Evolutionary conservation across 2,797 vertebrate genomes (phyloP).

Genomic region (Mionectes olivaceus): DNA sequence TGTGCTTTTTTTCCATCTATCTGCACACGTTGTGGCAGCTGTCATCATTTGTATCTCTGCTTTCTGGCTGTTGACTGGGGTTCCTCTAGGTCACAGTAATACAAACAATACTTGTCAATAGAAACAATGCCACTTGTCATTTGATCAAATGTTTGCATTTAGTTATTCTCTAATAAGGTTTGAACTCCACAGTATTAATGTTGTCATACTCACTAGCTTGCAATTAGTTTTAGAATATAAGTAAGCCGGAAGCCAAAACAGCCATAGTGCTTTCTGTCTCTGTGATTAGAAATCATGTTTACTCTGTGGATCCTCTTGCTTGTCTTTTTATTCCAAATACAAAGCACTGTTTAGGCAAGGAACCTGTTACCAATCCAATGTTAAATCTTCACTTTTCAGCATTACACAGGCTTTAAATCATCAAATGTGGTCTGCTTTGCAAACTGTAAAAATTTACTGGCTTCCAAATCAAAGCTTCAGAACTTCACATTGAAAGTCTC

Average conservation of each 20-base stretch:
- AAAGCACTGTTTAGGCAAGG: not conserved
- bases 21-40: not conserved
- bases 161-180: constrained; percentile 22
- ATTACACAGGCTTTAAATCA: not conserved
- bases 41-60: constrained; percentile 12
- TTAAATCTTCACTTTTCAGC: not conserved
- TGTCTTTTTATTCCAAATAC: not conserved
- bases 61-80: constrained; percentile 22
- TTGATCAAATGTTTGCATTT: constrained; percentile 29
- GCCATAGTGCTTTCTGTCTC: not conserved
- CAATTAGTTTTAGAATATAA: not conserved
- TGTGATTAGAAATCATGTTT: not conserved
- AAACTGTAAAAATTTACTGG: not conserved
- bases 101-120: constrained; percentile 30
- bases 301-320: not conserved
- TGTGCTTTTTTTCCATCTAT: constrained; percentile 31
- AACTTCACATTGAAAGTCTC: not conserved
- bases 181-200: not conserved
- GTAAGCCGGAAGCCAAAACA: not conserved
- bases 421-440: not conserved
- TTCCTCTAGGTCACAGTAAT: not conserved
- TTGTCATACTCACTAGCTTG: not conserved
- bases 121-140: constrained; percentile 11
- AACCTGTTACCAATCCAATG: not conserved
- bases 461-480: not conserved